A percentile compares a stretch with the other conserved stretches of the same genome.
Evolutionary conservation across 2,113 vertebrate genomes (phyloP).

Genomic region (Macheiramphus alcinus): DNA sequence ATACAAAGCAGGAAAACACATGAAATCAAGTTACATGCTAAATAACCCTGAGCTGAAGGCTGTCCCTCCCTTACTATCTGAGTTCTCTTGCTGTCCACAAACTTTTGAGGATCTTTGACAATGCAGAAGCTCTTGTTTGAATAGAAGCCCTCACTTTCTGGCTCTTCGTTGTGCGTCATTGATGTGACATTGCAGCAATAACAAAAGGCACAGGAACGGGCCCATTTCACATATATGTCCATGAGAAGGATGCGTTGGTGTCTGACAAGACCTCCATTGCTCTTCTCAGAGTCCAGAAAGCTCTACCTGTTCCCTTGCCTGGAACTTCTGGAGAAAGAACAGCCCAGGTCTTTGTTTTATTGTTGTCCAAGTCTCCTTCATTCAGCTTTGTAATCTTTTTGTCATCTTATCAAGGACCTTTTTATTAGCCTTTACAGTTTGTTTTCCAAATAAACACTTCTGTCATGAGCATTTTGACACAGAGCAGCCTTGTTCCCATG

Average conservation of each 20-base stretch:
- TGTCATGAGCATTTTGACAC: background rate
- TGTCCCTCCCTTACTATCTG: background rate
- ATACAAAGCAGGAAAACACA: background rate
- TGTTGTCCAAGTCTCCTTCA: background rate
- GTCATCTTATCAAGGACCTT: background rate
- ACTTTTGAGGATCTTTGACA: background rate
- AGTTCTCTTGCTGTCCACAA: background rate
- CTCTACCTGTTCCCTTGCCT: background rate
- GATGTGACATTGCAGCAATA: background rate
- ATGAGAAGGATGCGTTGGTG: background rate
- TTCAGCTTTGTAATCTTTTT: background rate
- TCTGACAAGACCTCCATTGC: background rate
- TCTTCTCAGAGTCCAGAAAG: background rate
- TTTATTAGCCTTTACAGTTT: background rate
- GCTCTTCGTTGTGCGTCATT: background rate
- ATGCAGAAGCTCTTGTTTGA: background rate
- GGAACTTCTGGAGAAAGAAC: background rate
- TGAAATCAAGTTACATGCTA: background rate
- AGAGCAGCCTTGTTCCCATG: background rate
- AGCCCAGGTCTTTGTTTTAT: background rate
- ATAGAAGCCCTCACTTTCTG: background rate
- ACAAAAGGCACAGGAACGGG: background rate
- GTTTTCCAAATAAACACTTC: background rate
- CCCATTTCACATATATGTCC: background rate
- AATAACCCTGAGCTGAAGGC: background rate